A percentile compares a stretch with the other conserved stretches of the same genome.
Evolutionary conservation across 2,113 vertebrate species (phyloP).

Genomic region (Microcebus tavaratra): DNA sequence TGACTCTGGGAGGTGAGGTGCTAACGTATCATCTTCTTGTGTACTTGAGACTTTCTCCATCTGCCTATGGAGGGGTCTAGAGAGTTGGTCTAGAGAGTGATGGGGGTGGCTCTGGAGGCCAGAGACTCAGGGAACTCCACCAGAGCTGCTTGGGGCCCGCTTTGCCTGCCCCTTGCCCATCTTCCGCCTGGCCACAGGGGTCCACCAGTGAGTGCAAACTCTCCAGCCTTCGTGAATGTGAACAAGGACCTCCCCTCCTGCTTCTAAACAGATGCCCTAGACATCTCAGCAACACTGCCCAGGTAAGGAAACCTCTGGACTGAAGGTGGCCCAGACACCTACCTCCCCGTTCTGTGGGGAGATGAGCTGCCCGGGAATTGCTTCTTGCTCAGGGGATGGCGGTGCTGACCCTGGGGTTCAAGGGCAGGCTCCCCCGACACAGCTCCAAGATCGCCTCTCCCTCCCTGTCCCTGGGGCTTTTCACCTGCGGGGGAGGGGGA

Average conservation of each 20-base stretch:
- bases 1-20: neutral
- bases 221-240: neutral
- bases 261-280: neutral
- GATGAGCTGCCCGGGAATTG: neutral
- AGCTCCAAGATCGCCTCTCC: neutral
- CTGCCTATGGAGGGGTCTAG: neutral
- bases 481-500: neutral
- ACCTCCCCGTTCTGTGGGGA: neutral
- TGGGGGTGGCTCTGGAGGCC: neutral
- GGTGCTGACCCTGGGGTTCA: neutral
- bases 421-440: neutral
- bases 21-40: neutral
- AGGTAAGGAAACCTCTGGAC: neutral
- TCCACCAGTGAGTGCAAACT: neutral
- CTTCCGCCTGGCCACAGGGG: neutral
- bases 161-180: neutral
- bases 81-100: neutral
- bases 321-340: neutral
- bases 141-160: neutral
- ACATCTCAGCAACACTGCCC: neutral
- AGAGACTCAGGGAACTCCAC: accelerated
- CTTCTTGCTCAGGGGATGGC: neutral
- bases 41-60: neutral
- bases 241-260: neutral
- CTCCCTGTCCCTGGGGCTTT: neutral